phyloP scores from a whole-genome alignment of 2,797 vertebrate genomes.

The Champsocephalus esox region DNA sequence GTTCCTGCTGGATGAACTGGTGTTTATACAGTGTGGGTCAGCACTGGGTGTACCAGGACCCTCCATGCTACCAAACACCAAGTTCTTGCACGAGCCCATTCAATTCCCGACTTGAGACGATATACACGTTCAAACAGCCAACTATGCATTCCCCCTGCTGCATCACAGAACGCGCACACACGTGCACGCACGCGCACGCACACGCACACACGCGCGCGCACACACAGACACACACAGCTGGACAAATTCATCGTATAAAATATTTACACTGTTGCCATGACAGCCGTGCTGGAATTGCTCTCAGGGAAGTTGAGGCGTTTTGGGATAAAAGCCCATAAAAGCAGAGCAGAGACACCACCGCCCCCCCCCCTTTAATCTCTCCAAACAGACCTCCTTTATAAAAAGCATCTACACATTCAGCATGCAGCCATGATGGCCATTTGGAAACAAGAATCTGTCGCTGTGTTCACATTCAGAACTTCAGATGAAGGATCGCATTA shows the following conservation, averaged over 20 bases:
- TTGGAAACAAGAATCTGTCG: constrained; percentile 12
- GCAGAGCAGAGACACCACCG: constrained; percentile 11
- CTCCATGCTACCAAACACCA: constrained; percentile 11
- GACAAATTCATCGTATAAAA: constrained; percentile 61
- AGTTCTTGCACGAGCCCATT: constrained; percentile 14
- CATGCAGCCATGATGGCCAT: constrained; percentile 4
- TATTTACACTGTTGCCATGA: constrained; percentile 80
- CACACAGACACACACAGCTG: constrained; percentile 26
- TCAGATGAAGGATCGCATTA: background rate
- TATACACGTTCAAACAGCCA: constrained; percentile 31
- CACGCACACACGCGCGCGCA: constrained; percentile 33
- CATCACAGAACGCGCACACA: constrained; percentile 20
- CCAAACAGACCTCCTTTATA: constrained; percentile 42
- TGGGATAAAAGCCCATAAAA: constrained; percentile 62
- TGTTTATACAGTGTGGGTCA: constrained; percentile 43
- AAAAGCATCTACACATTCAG: constrained; percentile 26
- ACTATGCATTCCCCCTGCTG: constrained; percentile 18
- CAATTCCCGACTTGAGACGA: constrained; percentile 14
- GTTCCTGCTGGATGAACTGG: constrained; percentile 52
- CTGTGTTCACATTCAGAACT: background rate
- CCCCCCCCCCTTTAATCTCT: constrained; percentile 7
- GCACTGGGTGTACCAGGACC: background rate
- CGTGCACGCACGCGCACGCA: constrained; percentile 26
- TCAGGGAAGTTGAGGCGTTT: constrained; percentile 57
- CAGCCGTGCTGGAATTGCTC: constrained; percentile 60